Percentiles rank a stretch among this genome's conserved stretches.
Evolutionary conservation across 2,113 vertebrate species (phyloP).

Genomic region (Leptosomus discolor): DNA sequence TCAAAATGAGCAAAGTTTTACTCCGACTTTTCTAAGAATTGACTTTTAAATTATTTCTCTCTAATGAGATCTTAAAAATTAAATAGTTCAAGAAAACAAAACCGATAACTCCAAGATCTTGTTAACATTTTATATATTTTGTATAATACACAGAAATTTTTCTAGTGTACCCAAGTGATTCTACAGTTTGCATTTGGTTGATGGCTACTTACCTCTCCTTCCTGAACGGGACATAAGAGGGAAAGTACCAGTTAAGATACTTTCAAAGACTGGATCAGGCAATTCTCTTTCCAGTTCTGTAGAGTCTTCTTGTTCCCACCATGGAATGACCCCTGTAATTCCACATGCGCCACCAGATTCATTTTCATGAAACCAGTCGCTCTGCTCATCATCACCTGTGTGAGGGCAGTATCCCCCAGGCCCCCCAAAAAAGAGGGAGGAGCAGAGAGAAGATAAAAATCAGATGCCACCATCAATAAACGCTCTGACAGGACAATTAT

Average conservation of each 20-base stretch:
- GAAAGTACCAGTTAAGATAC: conserved; percentile 92
- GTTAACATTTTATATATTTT: neutral
- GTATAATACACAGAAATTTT: neutral
- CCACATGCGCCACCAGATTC: conserved; percentile 92
- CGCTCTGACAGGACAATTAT: neutral
- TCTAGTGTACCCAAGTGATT: neutral
- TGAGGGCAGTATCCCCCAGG: neutral
- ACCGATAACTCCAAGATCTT: neutral
- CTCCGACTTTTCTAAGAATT: neutral
- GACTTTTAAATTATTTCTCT: neutral
- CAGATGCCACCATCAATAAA: neutral
- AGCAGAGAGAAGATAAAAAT: conserved; percentile 24
- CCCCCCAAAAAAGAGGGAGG: neutral
- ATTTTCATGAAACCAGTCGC: conserved; percentile 96
- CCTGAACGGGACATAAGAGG: conserved; percentile 87
- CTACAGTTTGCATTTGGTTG: neutral
- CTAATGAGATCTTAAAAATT: neutral
- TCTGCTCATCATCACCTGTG: conserved; percentile 94
- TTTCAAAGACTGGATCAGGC: conserved; percentile 91
- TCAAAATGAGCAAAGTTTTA: neutral
- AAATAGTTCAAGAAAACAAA: neutral
- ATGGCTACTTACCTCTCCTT: conserved; percentile 84
- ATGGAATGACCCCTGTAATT: conserved; percentile 88
- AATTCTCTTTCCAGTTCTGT: conserved; percentile 84
- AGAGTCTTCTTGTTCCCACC: conserved; percentile 91